phyloP scores from a whole-genome alignment of 2,888 invertebrate species.

The Ochropacha duplaris region DNA sequence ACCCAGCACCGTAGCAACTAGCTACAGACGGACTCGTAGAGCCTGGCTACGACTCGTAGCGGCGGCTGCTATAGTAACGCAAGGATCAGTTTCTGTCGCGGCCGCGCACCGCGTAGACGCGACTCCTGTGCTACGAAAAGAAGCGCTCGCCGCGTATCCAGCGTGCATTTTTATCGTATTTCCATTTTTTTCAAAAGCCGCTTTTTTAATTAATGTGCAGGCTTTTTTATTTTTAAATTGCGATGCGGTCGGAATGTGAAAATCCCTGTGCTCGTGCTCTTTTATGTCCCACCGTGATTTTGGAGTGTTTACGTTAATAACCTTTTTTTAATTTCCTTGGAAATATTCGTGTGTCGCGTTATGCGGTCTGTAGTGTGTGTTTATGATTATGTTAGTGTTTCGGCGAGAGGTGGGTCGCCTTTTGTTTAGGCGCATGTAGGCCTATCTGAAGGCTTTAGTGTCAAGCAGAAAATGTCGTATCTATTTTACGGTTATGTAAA shows the following conservation, averaged over 20 bases:
- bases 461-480: slow-evolving; percentile 23
- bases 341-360: slow-evolving; percentile 28
- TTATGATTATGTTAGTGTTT: slow-evolving; percentile 33
- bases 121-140: slow-evolving; percentile 45
- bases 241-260: slow-evolving; percentile 38
- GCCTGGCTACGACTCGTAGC: slow-evolving; percentile 62
- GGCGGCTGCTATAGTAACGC: slow-evolving; percentile 76
- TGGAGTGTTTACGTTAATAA: slow-evolving; percentile 33
- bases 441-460: slow-evolving; percentile 11
- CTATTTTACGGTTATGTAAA: slow-evolving; percentile 22
- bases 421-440: slow-evolving; percentile 8
- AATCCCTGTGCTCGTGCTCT: slow-evolving; percentile 28
- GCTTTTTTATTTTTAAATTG: slow-evolving; percentile 37
- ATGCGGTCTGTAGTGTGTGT: slow-evolving; percentile 17
- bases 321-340: slow-evolving; percentile 20
- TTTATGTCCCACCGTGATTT: slow-evolving; percentile 20
- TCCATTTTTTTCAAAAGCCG: slow-evolving; percentile 37
- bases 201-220: slow-evolving; percentile 64
- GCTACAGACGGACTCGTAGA: slow-evolving; percentile 44
- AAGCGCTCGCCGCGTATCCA: slow-evolving; percentile 7
- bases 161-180: slow-evolving; percentile 34
- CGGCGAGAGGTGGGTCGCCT: slow-evolving; percentile 14
- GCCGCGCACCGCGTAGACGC: slow-evolving; percentile 68
- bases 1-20: slow-evolving; percentile 34
- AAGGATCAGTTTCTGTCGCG: slow-evolving; percentile 64